Evolutionary conservation across 1,140 invertebrate genomes (phyloP).

Genomic region (Helicoverpa zea): DNA sequence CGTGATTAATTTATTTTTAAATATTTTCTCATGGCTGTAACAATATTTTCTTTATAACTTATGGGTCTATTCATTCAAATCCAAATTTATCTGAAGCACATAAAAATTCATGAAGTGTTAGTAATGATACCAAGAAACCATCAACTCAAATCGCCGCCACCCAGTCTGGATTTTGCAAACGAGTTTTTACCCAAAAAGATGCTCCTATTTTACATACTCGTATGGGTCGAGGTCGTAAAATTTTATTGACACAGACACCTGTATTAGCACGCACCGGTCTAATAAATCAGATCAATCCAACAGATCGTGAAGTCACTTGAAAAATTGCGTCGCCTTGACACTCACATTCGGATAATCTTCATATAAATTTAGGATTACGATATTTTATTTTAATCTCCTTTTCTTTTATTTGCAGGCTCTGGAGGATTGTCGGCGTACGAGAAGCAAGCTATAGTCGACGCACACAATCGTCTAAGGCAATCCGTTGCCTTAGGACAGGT

Average conservation of each 20-base stretch:
- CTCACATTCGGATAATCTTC: constrained; percentile 27
- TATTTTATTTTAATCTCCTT: constrained; percentile 7
- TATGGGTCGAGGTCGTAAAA: constrained; percentile 79
- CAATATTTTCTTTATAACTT: constrained; percentile 12
- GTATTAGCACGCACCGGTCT: constrained; percentile 71
- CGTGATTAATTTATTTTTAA: constrained; percentile 11
- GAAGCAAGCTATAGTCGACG: constrained; percentile 91
- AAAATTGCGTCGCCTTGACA: constrained; percentile 44
- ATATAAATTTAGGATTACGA: neutral
- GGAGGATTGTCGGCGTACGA: constrained; percentile 90
- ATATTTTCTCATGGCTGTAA: neutral
- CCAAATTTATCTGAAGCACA: constrained; percentile 35
- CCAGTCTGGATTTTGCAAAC: constrained; percentile 76
- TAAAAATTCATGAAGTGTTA: constrained; percentile 36
- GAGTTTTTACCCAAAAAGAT: constrained; percentile 65
- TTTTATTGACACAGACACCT: constrained; percentile 81
- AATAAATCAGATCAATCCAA: constrained; percentile 73
- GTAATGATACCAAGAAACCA: constrained; percentile 51
- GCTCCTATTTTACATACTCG: constrained; percentile 76
- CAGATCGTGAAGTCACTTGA: constrained; percentile 70
- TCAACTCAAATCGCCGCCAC: constrained; percentile 75
- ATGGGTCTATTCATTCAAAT: constrained; percentile 18
- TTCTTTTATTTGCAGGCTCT: constrained; percentile 85
- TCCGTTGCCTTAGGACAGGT: constrained; percentile 93
- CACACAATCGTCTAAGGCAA: constrained; percentile 93